Conservation (phyloP, 1,140 invertebrate genomes). For the Drosophila sturtevanti region DNA sequence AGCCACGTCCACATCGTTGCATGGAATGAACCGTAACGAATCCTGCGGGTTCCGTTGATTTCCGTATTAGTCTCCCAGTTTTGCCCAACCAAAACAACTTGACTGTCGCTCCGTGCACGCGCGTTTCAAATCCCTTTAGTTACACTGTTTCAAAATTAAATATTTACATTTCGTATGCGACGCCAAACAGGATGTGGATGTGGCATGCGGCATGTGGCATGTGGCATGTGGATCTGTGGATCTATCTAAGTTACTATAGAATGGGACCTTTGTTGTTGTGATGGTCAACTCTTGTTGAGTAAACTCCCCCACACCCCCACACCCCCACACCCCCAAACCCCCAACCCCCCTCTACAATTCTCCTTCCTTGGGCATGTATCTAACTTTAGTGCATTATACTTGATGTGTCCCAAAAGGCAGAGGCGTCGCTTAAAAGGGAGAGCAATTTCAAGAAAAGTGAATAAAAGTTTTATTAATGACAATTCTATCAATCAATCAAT, state of each 20-base stretch:
- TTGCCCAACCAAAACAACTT: not conserved
- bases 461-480: too few relatives aligned
- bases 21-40: slow-evolving; percentile 66
- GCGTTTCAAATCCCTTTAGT: slow-evolving; percentile 81
- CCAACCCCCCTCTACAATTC: not conserved
- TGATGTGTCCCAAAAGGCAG: not conserved
- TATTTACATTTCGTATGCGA: slow-evolving; percentile 75
- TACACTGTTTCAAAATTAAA: slow-evolving; percentile 81
- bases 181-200: slow-evolving; percentile 48
- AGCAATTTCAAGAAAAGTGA: not conserved
- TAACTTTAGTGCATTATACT: not conserved
- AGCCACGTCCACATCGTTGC: not conserved
- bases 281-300: not conserved
- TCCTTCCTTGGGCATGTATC: not conserved
- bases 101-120: slow-evolving; percentile 55
- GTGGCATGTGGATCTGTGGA: slow-evolving; percentile 19
- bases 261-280: not conserved
- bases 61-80: slow-evolving; percentile 25
- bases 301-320: not conserved
- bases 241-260: slow-evolving; percentile 10
- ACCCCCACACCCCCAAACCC: not conserved
- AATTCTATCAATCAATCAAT: too few relatives aligned
- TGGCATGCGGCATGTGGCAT: slow-evolving; percentile 15
- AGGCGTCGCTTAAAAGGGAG: not conserved
- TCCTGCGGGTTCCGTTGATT: slow-evolving; percentile 79